Percentiles rank a stretch among this genome's conserved stretches.
These are phyloP conservation scores for Propithecus coquereli DNA, from an alignment of 2,113 vertebrate species.

Conservation along the genomic window DNA sequence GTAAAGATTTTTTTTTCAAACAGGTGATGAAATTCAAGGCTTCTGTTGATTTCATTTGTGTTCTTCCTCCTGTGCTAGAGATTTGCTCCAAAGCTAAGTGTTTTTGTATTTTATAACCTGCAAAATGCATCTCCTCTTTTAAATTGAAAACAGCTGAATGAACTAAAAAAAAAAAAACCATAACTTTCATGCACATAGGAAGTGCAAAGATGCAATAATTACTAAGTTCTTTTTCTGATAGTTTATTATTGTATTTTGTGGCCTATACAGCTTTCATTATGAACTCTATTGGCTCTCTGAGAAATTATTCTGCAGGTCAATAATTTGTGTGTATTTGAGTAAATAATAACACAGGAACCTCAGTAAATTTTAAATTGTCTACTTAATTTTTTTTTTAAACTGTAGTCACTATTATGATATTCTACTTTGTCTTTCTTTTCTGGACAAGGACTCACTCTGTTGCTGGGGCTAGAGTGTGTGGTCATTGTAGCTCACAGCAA, in stretches of 20 bases:
- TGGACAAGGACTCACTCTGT: no score
- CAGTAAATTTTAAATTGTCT: neutral
- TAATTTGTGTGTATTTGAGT: slow-evolving; percentile 22
- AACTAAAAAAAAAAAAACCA: neutral
- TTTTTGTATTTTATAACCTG: slow-evolving; percentile 37
- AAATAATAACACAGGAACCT: neutral
- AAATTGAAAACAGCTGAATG: slow-evolving; percentile 13
- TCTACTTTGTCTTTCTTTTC: no score
- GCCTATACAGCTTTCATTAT: neutral
- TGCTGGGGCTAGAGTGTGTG: no score
- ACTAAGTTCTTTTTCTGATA: neutral
- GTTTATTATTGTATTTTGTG: slow-evolving; percentile 15
- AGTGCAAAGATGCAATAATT: neutral
- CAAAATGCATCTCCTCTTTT: neutral
- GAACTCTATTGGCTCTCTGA: neutral
- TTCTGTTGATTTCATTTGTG: neutral
- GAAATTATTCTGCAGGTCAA: neutral
- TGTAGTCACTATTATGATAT: neutral
- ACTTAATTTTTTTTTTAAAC: neutral
- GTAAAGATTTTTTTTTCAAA: neutral
- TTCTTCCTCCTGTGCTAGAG: neutral
- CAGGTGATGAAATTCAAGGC: neutral
- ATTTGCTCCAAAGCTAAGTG: neutral
- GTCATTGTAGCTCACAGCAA: no score
- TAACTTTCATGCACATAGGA: neutral